Conservation (phyloP, 2,797 vertebrate genomes). For the Chaenodraco wilsoni region DNA sequence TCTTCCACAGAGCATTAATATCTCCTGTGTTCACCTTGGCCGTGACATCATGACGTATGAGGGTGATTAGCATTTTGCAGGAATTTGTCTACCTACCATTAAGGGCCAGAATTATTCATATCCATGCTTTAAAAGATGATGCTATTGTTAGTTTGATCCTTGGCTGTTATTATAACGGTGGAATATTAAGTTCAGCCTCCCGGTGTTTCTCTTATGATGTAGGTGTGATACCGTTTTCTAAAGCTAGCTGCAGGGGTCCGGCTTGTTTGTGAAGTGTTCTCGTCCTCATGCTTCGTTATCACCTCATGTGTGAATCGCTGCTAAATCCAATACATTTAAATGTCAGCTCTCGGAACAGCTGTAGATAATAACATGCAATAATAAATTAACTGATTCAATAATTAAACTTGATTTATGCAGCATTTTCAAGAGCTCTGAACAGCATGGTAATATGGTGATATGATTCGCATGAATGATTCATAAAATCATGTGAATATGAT, state of each 20-base stretch:
- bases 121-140: conserved; percentile 5
- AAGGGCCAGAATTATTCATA: conserved; percentile 27
- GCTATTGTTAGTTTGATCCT: conserved; percentile 31
- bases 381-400: conserved; percentile 45
- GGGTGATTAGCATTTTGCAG: conserved; percentile 12
- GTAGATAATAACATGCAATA: conserved; percentile 45
- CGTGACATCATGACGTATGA: neutral
- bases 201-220: conserved; percentile 3
- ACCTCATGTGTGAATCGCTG: conserved; percentile 24
- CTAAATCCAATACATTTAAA: conserved; percentile 58
- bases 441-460: conserved; percentile 25
- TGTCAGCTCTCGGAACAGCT: conserved; percentile 56
- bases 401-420: conserved; percentile 55
- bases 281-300: conserved; percentile 40
- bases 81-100: neutral
- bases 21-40: conserved; percentile 10
- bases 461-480: conserved; percentile 45
- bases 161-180: conserved; percentile 6
- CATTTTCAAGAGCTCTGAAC: conserved; percentile 25
- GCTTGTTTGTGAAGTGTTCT: conserved; percentile 3
- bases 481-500: conserved; percentile 35
- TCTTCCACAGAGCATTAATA: neutral
- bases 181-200: conserved; percentile 4
- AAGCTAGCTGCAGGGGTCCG: neutral
- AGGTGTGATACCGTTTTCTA: conserved; percentile 10